phyloP scores from a whole-genome alignment of 2,797 vertebrate species.

The Anabas testudineus region DNA sequence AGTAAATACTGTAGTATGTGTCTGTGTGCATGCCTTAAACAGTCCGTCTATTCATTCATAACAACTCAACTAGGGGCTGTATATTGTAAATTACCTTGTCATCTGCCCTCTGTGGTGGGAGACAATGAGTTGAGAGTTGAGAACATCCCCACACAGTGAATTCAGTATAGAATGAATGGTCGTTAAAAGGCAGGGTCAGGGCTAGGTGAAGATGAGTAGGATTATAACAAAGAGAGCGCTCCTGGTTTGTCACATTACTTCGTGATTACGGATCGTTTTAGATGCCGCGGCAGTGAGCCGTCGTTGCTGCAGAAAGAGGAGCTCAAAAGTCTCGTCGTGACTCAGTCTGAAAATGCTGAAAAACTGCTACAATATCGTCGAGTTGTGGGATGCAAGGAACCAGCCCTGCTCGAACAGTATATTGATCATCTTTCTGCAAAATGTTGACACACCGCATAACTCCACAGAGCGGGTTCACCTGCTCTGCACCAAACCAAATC shows the following conservation, averaged over 20 bases:
- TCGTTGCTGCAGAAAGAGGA: slow-evolving; percentile 44
- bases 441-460: slow-evolving; percentile 73
- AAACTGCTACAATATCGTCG: slow-evolving; percentile 25
- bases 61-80: background rate
- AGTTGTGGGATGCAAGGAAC: slow-evolving; percentile 43
- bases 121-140: slow-evolving; percentile 23
- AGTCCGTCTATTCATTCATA: background rate
- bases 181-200: slow-evolving; percentile 24
- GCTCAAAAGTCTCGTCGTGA: slow-evolving; percentile 58
- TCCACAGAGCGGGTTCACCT: slow-evolving; percentile 74
- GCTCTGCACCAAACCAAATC: slow-evolving; percentile 69
- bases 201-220: slow-evolving; percentile 10
- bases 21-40: background rate
- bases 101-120: slow-evolving; percentile 4
- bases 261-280: slow-evolving; percentile 20
- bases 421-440: slow-evolving; percentile 81
- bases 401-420: slow-evolving; percentile 59
- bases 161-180: slow-evolving; percentile 18
- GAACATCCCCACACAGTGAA: slow-evolving; percentile 11
- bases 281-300: slow-evolving; percentile 25
- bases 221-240: slow-evolving; percentile 5
- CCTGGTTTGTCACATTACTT: slow-evolving; percentile 3
- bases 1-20: background rate
- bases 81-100: slow-evolving; percentile 12
- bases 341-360: slow-evolving; percentile 43